Evolutionary conservation across 2,888 invertebrate species (phyloP).

Genomic region (Antheraea yamamai): DNA sequence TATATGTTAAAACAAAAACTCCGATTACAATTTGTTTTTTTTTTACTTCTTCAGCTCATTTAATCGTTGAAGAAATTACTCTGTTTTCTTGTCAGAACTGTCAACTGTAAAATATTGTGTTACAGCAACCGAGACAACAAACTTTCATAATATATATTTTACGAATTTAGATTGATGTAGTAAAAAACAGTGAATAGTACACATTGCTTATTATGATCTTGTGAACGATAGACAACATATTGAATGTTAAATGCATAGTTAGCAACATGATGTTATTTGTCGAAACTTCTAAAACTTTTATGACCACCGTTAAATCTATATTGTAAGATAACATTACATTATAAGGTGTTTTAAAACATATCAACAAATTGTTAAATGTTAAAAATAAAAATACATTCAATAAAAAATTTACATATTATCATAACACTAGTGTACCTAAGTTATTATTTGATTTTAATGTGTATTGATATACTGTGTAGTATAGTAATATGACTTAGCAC

Average conservation of each 20-base stretch:
- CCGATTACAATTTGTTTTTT: too few species aligned
- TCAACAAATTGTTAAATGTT: conserved; percentile 30
- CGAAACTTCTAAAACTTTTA: conserved; percentile 6
- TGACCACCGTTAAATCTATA: conserved; percentile 28
- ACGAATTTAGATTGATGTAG: too few species aligned
- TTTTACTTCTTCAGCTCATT: too few species aligned
- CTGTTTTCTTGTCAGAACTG: too few species aligned
- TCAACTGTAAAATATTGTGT: too few species aligned
- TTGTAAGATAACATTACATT: conserved; percentile 24
- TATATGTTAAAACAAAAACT: neutral
- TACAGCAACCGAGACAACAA: too few species aligned
- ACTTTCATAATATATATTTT: too few species aligned
- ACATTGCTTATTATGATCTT: too few species aligned
- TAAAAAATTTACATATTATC: conserved; percentile 3
- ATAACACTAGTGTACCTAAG: conserved; percentile 1
- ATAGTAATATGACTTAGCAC: neutral
- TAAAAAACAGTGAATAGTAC: too few species aligned
- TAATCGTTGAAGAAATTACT: too few species aligned
- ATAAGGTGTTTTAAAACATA: conserved; percentile 34
- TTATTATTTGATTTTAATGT: conserved; percentile 14
- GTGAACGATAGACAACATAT: neutral
- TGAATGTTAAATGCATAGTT: neutral
- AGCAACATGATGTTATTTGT: neutral
- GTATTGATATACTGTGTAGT: neutral
- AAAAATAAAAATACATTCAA: conserved; percentile 11